These are phyloP conservation scores for Apostichopus japonicus DNA, from an alignment of 35 echinoderm and acorn worm species.

Conservation along the genomic window DNA sequence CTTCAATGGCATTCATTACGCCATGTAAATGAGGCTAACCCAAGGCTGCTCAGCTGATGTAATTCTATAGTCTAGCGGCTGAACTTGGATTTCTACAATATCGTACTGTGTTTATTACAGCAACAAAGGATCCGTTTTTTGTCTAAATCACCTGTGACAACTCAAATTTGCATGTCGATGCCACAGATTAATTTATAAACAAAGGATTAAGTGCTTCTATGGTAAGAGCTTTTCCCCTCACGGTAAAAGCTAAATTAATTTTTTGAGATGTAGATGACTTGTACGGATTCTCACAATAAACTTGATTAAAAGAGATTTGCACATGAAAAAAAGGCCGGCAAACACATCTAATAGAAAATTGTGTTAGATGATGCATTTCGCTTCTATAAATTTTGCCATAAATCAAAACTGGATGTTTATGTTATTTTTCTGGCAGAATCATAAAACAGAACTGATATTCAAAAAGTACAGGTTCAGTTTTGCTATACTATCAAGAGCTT, in stretches of 20 bases:
- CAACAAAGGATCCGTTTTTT: background rate
- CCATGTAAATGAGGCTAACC: background rate
- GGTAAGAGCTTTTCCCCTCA: background rate
- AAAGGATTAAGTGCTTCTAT: slow-evolving; percentile 9
- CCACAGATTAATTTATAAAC: slow-evolving; percentile 15
- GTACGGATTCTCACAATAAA: background rate
- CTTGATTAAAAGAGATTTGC: slow-evolving; percentile 10
- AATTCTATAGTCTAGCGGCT: slow-evolving; percentile 1
- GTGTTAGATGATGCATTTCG: background rate
- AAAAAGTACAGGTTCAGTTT: background rate
- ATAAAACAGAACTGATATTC: background rate
- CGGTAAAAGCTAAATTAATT: slow-evolving; percentile 5
- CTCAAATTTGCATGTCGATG: background rate
- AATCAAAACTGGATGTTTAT: slow-evolving; percentile 10
- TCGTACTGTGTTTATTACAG: background rate
- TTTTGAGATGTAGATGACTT: background rate
- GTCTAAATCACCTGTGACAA: slow-evolving; percentile 2
- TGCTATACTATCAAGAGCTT: too few relatives aligned
- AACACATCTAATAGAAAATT: background rate
- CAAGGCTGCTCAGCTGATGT: background rate
- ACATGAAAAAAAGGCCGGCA: background rate
- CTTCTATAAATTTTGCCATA: background rate
- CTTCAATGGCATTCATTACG: background rate
- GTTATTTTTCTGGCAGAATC: background rate
- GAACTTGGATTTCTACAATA: background rate